Evolutionary conservation across 35 echinoderm and acorn worm genomes (phyloP).

Genomic region (Lytechinus pictus): DNA sequence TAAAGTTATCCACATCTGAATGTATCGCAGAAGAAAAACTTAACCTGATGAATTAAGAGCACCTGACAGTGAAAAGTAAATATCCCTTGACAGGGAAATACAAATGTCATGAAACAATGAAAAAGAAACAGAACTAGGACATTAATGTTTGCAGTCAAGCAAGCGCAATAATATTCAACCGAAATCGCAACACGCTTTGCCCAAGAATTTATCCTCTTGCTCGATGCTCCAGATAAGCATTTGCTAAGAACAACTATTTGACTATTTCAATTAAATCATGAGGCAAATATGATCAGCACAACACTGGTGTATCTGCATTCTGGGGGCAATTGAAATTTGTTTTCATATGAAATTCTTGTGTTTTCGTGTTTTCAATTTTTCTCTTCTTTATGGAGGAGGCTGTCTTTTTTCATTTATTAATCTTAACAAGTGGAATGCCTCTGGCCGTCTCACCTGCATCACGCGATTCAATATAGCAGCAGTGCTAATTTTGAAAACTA

Average conservation of each 20-base stretch:
- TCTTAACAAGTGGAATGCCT: too few relatives aligned
- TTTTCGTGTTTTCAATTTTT: too few relatives aligned
- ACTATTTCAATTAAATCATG: not conserved
- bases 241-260: not conserved
- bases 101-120: not conserved
- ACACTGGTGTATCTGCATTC: not conserved
- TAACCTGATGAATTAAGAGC: not conserved
- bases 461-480: too few relatives aligned
- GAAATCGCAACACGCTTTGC: not conserved
- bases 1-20: not conserved
- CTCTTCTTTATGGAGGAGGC: too few relatives aligned
- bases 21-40: not conserved
- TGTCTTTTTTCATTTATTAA: too few relatives aligned
- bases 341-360: not conserved
- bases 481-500: too few relatives aligned
- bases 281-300: not conserved
- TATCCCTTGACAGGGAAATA: not conserved
- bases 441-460: too few relatives aligned
- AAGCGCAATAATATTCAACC: not conserved
- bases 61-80: not conserved
- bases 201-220: not conserved
- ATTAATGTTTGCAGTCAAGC: not conserved
- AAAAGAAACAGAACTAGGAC: not conserved
- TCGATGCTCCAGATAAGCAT: not conserved
- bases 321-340: not conserved